Evolutionary conservation across 2,797 vertebrate genomes (phyloP), one percentile per base, ranked within the genome.

Genomic region (Diceros bicornis): DNA sequence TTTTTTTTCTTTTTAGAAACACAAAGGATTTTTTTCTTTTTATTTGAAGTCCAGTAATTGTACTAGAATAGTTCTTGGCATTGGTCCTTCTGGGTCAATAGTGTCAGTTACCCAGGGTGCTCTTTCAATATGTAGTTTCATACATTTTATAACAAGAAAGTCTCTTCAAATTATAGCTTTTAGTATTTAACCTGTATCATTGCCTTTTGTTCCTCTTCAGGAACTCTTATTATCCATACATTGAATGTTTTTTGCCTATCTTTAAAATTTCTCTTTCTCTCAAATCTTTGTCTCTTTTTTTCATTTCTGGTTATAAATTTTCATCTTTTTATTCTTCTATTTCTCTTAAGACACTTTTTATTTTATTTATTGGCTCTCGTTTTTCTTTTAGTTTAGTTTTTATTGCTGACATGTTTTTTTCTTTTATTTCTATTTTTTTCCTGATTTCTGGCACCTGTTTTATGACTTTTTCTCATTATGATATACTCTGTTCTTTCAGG

Each of bases 321-420:
- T 66, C 21, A 64, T 14, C 7, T 52, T 72, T 69, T 68, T 25
- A 64, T 61, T 77, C 29, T 62, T 59, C 14, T 23, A 0, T 57
- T 68, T 91, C 32, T 62, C 20, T 66, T 72, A 74, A 62, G 7
- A 37, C 9, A 44, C 7, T 72, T 90, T 57, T 27, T 62, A 25
- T 34, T 92, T 9, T 74, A 18, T 87, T 86, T 81, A 75, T 85
- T 95, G 91, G n/a, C 7, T 81, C 44, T 72, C 94, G 0, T 68
- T 41, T 55, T 82, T 91, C 66, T 90, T 74, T 95, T 66, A 77
- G 16, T 71, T 91, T 96, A 84, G 7, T 77, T 89, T 91, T 83
- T 47, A 61, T 79, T 74, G 32, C 37, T 82, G 41, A 91, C n/a
- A 25, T 34, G 7, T 21, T 44, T 82, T 66, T 89, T 29, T 27